Percentiles rank a stretch among this genome's conserved stretches.
These are phyloP conservation scores for Steinernema scapterisci DNA, from an alignment of 2,888 invertebrate genomes.

Conservation along the genomic window DNA sequence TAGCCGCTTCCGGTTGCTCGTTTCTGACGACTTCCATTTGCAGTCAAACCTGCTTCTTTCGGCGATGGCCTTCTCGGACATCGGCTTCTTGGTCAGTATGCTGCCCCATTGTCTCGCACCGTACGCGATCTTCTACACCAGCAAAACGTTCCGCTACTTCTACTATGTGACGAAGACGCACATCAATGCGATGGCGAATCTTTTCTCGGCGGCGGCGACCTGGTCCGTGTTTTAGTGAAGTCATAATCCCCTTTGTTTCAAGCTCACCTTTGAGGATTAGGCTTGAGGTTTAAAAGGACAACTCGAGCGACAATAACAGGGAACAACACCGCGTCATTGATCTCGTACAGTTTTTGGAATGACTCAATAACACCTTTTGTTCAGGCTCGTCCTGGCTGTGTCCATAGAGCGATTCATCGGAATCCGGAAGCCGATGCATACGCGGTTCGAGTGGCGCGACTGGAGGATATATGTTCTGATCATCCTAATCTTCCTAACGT, in stretches of 20 bases:
- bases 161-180: slow-evolving; percentile 30
- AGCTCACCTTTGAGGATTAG: slow-evolving; percentile 1
- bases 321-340: neutral
- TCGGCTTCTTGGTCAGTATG: slow-evolving; percentile 53
- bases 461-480: slow-evolving; percentile 40
- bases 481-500: slow-evolving; percentile 39
- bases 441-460: slow-evolving; percentile 45
- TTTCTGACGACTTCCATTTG: slow-evolving; percentile 16
- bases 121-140: slow-evolving; percentile 49
- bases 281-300: neutral
- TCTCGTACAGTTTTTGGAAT: too few relatives aligned
- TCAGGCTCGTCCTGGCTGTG: slow-evolving; percentile 61
- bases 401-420: slow-evolving; percentile 62
- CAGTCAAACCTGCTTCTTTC: slow-evolving; percentile 61
- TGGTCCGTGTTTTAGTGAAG: slow-evolving; percentile 39
- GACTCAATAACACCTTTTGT: slow-evolving; percentile 33
- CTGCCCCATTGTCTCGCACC: slow-evolving; percentile 48
- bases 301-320: neutral
- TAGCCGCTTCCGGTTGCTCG: too few relatives aligned
- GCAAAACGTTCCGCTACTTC: slow-evolving; percentile 43
- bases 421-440: slow-evolving; percentile 59
- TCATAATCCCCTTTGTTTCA: neutral
- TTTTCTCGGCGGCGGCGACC: slow-evolving; percentile 51
- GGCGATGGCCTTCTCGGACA: slow-evolving; percentile 61
- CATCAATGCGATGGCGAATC: slow-evolving; percentile 41